Conservation (phyloP, 2,888 invertebrate species). For the Acanthosepion lycidas region DNA sequence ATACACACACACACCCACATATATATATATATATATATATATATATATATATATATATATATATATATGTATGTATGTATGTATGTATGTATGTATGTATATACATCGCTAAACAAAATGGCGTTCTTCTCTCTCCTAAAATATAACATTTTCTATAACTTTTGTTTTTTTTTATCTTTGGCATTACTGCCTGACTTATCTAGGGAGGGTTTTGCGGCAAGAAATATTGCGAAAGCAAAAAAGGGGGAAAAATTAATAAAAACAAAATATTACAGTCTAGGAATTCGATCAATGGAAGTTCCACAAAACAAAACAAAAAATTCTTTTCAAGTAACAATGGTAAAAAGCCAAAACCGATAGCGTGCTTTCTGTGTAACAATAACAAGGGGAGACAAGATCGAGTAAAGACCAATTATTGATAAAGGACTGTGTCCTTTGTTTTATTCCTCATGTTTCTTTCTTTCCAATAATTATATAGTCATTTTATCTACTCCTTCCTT, state of each 20-base stretch:
- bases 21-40: no score
- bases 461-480: not conserved
- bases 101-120: not conserved
- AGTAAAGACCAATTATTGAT: no score
- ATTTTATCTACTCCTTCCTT: not conserved
- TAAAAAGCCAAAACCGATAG: conserved; percentile 3
- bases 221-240: no score
- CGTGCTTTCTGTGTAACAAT: not conserved
- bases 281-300: not conserved
- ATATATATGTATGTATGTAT: not conserved
- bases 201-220: no score
- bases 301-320: not conserved
- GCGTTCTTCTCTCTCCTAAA: not conserved
- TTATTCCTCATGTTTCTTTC: no score
- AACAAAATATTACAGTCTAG: conserved; percentile 2
- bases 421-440: no score
- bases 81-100: not conserved
- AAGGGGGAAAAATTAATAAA: not conserved
- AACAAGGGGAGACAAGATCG: not conserved
- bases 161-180: not conserved
- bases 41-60: not conserved
- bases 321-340: not conserved
- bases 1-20: not conserved
- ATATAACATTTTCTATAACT: not conserved
- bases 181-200: not conserved